Evolutionary conservation across 2,113 vertebrate species (phyloP), one percentile per base, ranked within the genome.

Genomic region (Dipodomys stephensi): DNA sequence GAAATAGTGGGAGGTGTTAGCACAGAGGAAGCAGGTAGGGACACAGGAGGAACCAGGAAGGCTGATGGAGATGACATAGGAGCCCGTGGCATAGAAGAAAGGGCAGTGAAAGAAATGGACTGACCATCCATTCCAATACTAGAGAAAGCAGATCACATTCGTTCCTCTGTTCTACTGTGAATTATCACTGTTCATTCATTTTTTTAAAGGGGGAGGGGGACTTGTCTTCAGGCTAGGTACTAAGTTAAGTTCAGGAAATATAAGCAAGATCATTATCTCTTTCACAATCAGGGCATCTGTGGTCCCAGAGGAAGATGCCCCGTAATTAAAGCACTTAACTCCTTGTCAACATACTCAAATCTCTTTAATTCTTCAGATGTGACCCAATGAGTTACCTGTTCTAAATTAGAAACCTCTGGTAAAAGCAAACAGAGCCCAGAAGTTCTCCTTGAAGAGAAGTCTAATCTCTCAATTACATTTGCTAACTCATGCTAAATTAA

Each of bases 401-500:
- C 88, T 82, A 95, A 97, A 97, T 96, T 39, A 94, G 96, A 97
- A 84, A 94, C 46, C 4, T 90, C 87, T 94, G 73, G 92, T 92
- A 83, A 69, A 86, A 79, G 77, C 94, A 69, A 95, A 96, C 60
- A 95, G 91, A 96, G 71, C 93, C 57, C 62, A 65, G 74, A 88
- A 81, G 46, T 92, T 93, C 95, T 96, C 97, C 25, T 80, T 91
- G 23, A 97, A 95, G 68, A 67, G 68, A 80, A 94, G 96, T 94
- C 92, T 87, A 83, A 92, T 97, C 97, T 96, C 88, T 94, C 83
- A 96, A 94, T 94, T 97, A 72, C 83, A 97, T 95, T 83, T 96
- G 83, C 82, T 96, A 97, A 96, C 87, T 84, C 92, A 96, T 74
- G 74, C 95, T 97, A 93, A 74, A 97, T 97, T 96, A 97, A 91